These are phyloP conservation scores for Cephus cinctus DNA, from an alignment of 1,140 invertebrate genomes.

Conservation along the genomic window DNA sequence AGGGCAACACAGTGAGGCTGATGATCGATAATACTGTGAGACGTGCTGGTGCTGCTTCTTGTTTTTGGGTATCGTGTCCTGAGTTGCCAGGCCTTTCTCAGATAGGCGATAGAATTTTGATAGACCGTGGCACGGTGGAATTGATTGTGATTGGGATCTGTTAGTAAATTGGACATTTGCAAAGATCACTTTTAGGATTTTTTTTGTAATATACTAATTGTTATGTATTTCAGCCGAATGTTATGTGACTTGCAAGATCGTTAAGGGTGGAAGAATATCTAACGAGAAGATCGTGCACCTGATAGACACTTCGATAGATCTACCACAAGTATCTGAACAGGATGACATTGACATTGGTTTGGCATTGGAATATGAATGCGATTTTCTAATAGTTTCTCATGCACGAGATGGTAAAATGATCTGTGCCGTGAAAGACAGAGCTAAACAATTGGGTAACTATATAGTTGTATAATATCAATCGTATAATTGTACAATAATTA, in stretches of 20 bases:
- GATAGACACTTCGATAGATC: slow-evolving; percentile 15
- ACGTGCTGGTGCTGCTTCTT: slow-evolving; percentile 12
- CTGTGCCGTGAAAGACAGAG: slow-evolving; percentile 17
- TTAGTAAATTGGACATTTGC: slow-evolving; percentile 9
- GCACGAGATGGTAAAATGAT: slow-evolving; percentile 18
- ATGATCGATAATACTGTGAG: slow-evolving; percentile 13
- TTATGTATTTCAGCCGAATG: slow-evolving; percentile 7
- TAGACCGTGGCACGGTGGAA: slow-evolving; percentile 21
- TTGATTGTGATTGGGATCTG: slow-evolving; percentile 20
- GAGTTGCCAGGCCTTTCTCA: slow-evolving; percentile 19
- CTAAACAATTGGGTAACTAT: slow-evolving; percentile 13
- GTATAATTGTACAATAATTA: no score
- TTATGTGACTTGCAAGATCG: slow-evolving; percentile 14
- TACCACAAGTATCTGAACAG: slow-evolving; percentile 17
- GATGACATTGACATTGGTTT: slow-evolving; percentile 20
- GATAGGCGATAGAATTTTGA: slow-evolving; percentile 20
- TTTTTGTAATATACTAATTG: slow-evolving; percentile 2
- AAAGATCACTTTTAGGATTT: background rate
- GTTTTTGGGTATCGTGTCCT: slow-evolving; percentile 23
- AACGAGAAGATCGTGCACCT: slow-evolving; percentile 16
- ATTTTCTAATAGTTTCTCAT: slow-evolving; percentile 25
- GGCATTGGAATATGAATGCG: slow-evolving; percentile 21
- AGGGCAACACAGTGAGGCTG: slow-evolving; percentile 40
- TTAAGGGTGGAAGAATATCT: slow-evolving; percentile 18
- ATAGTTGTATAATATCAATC: no score